A percentile compares a stretch with the other conserved stretches of the same genome.
Evolutionary conservation across 2,113 vertebrate species (phyloP).

Genomic region (Rhinolophus sinicus): DNA sequence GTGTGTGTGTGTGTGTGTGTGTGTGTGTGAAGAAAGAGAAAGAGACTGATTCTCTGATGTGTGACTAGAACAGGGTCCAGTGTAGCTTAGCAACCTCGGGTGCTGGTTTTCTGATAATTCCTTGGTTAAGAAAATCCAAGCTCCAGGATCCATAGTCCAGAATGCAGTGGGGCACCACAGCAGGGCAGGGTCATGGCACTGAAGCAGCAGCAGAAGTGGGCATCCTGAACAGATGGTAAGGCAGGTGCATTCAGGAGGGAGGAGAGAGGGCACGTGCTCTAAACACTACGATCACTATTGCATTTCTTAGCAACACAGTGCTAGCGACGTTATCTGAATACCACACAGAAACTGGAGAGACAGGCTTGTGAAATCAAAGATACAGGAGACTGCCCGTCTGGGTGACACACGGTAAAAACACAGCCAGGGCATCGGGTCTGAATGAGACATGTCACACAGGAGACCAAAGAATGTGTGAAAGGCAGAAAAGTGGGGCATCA

Average conservation of each 20-base stretch:
- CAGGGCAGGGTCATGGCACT: constrained; percentile 26
- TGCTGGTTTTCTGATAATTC: background rate
- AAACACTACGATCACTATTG: background rate
- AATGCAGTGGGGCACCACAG: background rate
- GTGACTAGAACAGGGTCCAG: background rate
- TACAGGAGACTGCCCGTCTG: background rate
- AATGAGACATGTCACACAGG: background rate
- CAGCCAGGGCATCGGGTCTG: background rate
- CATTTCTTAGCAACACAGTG: constrained; percentile 59
- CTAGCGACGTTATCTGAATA: background rate
- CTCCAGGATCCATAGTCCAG: background rate
- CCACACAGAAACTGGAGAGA: background rate
- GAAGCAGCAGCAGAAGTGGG: background rate
- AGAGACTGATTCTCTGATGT: background rate
- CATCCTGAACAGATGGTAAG: constrained; percentile 65
- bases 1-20: background rate
- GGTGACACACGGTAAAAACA: background rate
- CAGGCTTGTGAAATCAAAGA: constrained; percentile 51
- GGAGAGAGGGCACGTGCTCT: background rate
- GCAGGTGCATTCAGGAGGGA: constrained; percentile 34
- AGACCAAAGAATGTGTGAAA: background rate
- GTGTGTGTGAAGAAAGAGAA: too few species aligned
- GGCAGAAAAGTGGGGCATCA: accelerated
- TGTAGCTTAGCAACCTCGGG: background rate
- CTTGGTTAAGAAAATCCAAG: constrained; percentile 6